Percentiles rank a stretch among this genome's conserved stretches.
Conservation (phyloP, 2,113 vertebrate genomes). For the Alouatta palliata region DNA sequence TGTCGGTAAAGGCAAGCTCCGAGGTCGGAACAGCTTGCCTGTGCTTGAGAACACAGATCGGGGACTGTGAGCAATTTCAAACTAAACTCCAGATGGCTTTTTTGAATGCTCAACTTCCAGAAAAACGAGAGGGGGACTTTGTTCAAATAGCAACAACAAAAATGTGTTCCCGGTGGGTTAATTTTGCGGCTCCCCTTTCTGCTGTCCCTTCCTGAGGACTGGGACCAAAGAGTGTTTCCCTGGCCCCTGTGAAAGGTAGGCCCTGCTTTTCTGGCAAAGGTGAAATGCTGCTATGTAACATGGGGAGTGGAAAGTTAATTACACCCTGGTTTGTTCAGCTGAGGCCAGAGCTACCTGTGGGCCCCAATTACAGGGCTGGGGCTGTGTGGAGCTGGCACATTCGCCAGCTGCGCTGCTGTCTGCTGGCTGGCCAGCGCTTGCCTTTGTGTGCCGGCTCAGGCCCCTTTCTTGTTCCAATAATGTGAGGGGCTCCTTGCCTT, state of each 20-base stretch:
- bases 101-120: not conserved
- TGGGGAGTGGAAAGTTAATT: slow-evolving; percentile 84
- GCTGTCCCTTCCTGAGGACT: not conserved
- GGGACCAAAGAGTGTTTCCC: slow-evolving; percentile 23
- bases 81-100: too few relatives aligned
- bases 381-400: slow-evolving; percentile 77
- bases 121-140: not conserved
- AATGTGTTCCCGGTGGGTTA: not conserved
- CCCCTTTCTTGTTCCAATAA: not conserved
- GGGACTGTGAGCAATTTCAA: too few relatives aligned
- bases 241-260: slow-evolving; percentile 51
- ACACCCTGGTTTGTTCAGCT: slow-evolving; percentile 85
- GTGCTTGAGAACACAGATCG: too few relatives aligned
- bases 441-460: slow-evolving; percentile 41
- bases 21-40: too few relatives aligned
- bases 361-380: slow-evolving; percentile 81
- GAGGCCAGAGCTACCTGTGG: slow-evolving; percentile 84
- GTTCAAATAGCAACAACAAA: slow-evolving; percentile 3
- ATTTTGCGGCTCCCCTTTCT: not conserved
- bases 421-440: slow-evolving; percentile 68
- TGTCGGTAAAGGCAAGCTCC: too few relatives aligned
- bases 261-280: slow-evolving; percentile 76
- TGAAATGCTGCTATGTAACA: slow-evolving; percentile 77
- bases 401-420: not conserved
- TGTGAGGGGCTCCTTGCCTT: not conserved